Conservation (phyloP, 2,888 invertebrate species). For the Brassicogethes aeneus region DNA sequence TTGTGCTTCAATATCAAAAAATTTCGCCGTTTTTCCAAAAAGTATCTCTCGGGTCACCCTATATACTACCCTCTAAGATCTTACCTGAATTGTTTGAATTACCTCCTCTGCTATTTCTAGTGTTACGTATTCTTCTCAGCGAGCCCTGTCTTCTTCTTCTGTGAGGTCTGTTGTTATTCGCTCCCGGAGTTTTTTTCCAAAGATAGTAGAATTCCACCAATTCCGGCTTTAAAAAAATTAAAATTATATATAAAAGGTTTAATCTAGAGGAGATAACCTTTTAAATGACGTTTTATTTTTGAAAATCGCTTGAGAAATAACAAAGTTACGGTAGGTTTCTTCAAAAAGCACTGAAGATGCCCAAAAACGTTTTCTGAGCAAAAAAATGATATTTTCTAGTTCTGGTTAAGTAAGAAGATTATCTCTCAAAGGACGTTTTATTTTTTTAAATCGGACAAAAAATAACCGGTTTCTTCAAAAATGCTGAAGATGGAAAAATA, state of each 20-base stretch:
- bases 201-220: constrained; percentile 97
- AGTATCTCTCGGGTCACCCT: constrained; percentile 12
- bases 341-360: too few relatives aligned
- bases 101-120: constrained; percentile 76
- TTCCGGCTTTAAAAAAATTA: constrained; percentile 62
- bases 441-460: too few relatives aligned
- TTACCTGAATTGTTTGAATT: constrained; percentile 39
- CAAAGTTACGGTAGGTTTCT: too few relatives aligned
- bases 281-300: too few relatives aligned
- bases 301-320: too few relatives aligned
- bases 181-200: constrained; percentile 99
- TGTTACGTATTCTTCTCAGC: constrained; percentile 77
- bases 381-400: too few relatives aligned
- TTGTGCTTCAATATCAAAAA: constrained; percentile 4
- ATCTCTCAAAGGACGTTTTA: background rate
- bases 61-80: constrained; percentile 17
- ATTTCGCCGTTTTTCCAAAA: constrained; percentile 7
- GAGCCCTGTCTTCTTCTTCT: constrained; percentile 81
- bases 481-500: too few relatives aligned
- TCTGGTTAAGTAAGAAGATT: too few relatives aligned
- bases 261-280: too few relatives aligned
- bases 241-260: too few relatives aligned
- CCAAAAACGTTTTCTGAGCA: too few relatives aligned
- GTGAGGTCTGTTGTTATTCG: constrained; percentile 92
- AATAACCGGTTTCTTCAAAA: too few relatives aligned